phyloP scores from a whole-genome alignment of 2,113 vertebrate genomes.

The Archilochus colubris region DNA sequence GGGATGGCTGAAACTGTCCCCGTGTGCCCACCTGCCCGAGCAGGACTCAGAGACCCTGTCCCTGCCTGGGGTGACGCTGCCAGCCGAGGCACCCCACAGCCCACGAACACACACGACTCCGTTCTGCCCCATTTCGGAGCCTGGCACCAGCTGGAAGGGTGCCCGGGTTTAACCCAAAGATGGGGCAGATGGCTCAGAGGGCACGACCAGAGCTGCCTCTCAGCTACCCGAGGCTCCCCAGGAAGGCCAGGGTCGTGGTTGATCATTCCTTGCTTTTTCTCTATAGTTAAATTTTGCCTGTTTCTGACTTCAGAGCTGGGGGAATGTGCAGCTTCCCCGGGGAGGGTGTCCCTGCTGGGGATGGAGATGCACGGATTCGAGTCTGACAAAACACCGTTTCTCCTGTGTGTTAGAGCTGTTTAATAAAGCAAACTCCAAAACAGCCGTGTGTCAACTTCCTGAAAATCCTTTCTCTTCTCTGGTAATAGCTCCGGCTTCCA shows the following conservation, averaged over 20 bases:
- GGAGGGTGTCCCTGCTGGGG: background rate
- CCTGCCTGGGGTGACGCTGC: background rate
- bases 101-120: background rate
- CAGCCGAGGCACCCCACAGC: background rate
- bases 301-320: background rate
- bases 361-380: background rate
- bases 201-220: background rate
- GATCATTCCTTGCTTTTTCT: background rate
- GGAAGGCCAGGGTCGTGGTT: background rate
- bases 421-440: background rate
- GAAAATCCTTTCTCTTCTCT: background rate
- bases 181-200: background rate
- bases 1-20: background rate
- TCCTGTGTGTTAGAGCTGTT: background rate
- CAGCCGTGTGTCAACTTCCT: background rate
- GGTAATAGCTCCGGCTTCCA: background rate
- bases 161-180: background rate
- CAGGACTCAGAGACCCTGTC: rapidly evolving
- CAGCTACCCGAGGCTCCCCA: background rate
- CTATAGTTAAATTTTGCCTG: background rate
- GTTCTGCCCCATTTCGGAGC: rapidly evolving
- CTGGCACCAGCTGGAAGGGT: background rate
- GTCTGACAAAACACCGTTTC: background rate
- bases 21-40: background rate
- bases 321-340: background rate